Evolutionary conservation across 2,113 vertebrate genomes (phyloP).

Genomic region (Macheiramphus alcinus): DNA sequence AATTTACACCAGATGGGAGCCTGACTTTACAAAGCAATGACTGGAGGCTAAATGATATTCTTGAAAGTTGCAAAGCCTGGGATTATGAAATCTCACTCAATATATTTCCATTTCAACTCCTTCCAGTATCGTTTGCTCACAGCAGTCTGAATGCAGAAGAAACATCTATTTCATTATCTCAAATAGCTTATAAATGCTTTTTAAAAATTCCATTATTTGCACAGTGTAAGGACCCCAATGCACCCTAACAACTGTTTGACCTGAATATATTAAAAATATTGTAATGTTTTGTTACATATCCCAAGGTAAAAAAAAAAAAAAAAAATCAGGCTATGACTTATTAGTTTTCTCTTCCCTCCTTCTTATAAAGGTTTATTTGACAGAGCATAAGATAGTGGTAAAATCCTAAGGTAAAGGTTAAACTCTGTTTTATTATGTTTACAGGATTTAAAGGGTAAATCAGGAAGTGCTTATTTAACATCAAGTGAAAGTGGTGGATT

Average conservation of each 20-base stretch:
- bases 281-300: slow-evolving; percentile 79
- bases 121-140: slow-evolving; percentile 51
- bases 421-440: slow-evolving; percentile 82
- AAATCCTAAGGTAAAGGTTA: slow-evolving; percentile 89
- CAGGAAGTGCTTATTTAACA: slow-evolving; percentile 85
- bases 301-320: slow-evolving; percentile 64
- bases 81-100: slow-evolving; percentile 63
- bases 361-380: slow-evolving; percentile 77
- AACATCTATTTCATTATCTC: slow-evolving; percentile 76
- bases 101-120: slow-evolving; percentile 59
- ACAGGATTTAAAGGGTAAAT: slow-evolving; percentile 84
- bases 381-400: slow-evolving; percentile 70
- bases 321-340: slow-evolving; percentile 69
- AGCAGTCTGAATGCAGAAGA: slow-evolving; percentile 7
- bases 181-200: slow-evolving; percentile 57
- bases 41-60: slow-evolving; percentile 35
- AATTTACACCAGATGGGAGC: slow-evolving; percentile 16
- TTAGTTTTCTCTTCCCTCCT: slow-evolving; percentile 77
- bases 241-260: slow-evolving; percentile 66
- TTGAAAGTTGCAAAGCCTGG: slow-evolving; percentile 52
- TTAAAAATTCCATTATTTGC: slow-evolving; percentile 67
- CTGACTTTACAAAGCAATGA: slow-evolving; percentile 15
- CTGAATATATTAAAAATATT: slow-evolving; percentile 79
- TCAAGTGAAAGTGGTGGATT: slow-evolving; percentile 87
- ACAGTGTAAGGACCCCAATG: slow-evolving; percentile 31